These are phyloP conservation scores for Leptodactylus fuscus DNA, from an alignment of 2,113 vertebrate genomes.

Conservation along the genomic window DNA sequence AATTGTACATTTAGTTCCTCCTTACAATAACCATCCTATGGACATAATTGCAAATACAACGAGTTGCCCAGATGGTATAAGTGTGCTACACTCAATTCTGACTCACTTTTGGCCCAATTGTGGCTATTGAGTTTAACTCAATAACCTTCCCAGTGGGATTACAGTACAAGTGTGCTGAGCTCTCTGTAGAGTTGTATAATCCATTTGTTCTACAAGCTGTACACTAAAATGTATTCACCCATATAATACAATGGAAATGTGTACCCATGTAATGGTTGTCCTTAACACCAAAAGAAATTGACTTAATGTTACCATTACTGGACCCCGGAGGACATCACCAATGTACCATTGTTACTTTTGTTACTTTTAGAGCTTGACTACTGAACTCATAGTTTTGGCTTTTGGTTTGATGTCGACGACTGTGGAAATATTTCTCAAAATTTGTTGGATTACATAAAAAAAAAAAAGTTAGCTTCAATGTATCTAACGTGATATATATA, in stretches of 20 bases:
- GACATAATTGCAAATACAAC: slow-evolving; percentile 26
- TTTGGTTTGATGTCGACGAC: no score
- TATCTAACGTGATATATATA: no score
- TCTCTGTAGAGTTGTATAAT: slow-evolving; percentile 4
- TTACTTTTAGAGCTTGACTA: not conserved
- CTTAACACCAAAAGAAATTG: not conserved
- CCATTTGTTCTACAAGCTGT: slow-evolving; percentile 17
- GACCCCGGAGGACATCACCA: not conserved
- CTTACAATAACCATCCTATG: not conserved
- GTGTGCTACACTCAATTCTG: slow-evolving; percentile 25
- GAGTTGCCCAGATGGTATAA: not conserved
- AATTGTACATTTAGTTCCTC: not conserved
- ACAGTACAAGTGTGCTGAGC: not conserved
- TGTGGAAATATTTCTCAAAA: no score
- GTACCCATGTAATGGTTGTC: not conserved
- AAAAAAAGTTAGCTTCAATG: no score
- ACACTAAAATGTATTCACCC: not conserved
- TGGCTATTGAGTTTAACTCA: not conserved
- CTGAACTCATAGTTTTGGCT: no score
- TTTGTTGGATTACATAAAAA: no score
- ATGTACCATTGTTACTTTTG: not conserved
- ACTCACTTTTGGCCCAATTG: slow-evolving; percentile 11
- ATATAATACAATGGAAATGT: not conserved
- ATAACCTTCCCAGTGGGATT: not conserved
- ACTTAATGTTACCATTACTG: no score